These are phyloP conservation scores for Tiphia femorata DNA, from an alignment of 2,888 invertebrate species.

Conservation along the genomic window DNA sequence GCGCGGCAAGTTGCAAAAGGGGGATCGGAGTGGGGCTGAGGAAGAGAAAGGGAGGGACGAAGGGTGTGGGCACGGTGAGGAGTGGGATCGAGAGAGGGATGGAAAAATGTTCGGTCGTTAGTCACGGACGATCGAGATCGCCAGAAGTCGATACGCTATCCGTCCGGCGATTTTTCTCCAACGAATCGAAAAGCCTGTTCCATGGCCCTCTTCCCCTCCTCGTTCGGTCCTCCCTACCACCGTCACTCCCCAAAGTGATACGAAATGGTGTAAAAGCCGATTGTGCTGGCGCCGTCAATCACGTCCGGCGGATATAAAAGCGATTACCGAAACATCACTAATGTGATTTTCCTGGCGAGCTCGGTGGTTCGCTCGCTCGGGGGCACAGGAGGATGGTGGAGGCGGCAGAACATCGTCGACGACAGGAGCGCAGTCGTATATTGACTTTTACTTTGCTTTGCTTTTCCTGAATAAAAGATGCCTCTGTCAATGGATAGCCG, in stretches of 20 bases:
- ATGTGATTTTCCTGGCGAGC: conserved; percentile 46
- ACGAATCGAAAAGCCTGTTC: conserved; percentile 25
- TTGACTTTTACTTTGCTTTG: conserved; percentile 32
- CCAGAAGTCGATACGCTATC: conserved; percentile 10
- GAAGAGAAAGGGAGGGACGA: too few species aligned
- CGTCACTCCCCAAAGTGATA: conserved; percentile 7
- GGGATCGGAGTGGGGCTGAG: too few species aligned
- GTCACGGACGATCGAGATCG: too few species aligned
- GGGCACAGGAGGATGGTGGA: too few species aligned
- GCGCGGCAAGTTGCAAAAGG: too few species aligned
- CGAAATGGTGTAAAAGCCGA: conserved; percentile 15
- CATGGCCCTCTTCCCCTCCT: too few species aligned
- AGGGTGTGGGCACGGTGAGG: too few species aligned
- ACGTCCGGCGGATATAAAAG: conserved; percentile 42
- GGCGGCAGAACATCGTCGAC: too few species aligned
- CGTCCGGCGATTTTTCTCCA: conserved; percentile 14
- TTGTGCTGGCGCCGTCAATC: conserved; percentile 33
- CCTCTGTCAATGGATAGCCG: not conserved
- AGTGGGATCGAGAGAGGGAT: too few species aligned
- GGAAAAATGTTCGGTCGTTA: too few species aligned
- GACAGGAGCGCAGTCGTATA: conserved; percentile 23
- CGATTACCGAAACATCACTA: conserved; percentile 57
- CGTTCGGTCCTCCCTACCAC: too few species aligned
- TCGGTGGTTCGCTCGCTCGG: not conserved
- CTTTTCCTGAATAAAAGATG: conserved; percentile 19